Evolutionary conservation across 2,113 vertebrate genomes (phyloP), one percentile per base, ranked within the genome.

Genomic region (Stegastes partitus): DNA sequence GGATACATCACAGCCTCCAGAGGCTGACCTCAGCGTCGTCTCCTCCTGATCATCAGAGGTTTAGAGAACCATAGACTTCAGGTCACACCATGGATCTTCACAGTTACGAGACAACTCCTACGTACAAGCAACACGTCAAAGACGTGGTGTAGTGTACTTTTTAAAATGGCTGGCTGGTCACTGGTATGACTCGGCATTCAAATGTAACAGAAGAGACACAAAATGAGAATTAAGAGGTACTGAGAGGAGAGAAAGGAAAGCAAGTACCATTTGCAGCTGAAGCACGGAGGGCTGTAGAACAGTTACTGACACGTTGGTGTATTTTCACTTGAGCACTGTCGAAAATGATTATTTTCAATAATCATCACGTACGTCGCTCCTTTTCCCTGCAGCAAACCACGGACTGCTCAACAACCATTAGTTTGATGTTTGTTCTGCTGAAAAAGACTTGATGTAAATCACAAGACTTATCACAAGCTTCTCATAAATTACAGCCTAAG

Each of bases 1-100:
- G 49, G 70, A 90, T 53, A 82, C 61, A 85, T 77, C 21, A 75
- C 61, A 73, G 81, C 77, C 77, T 58, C 70, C 56, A 39, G 1
- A 16, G 69, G 45, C 51, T 47, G 61, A 67, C 72, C 63, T 50
- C 39, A 64, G 51, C 37, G 53, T 15, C 42, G 69, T 57, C 53
- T 31, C 37, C 34, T 79, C 44, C 44, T 22, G 39, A 57, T 23
- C 74, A 57, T 23, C 74, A 57, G 63, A 83, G 51, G 18, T 51
- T 12, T 16, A 44, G 31, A 63, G 62, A 68, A 57, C n/a, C 47
- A n/a, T 7, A 54, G 31, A 53, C 55, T 73, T 19, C 73, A 54
- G 25, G 45, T 1, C 25, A 39, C 47, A 39, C 12, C 68, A 0
- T n/a, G 3, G 50, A n/a, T 22, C 71, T 31, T 75, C 9, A 50